Percentiles rank a stretch among this genome's conserved stretches.
Conservation (phyloP, 2,113 vertebrate genomes). For the Lipotes vexillifer region DNA sequence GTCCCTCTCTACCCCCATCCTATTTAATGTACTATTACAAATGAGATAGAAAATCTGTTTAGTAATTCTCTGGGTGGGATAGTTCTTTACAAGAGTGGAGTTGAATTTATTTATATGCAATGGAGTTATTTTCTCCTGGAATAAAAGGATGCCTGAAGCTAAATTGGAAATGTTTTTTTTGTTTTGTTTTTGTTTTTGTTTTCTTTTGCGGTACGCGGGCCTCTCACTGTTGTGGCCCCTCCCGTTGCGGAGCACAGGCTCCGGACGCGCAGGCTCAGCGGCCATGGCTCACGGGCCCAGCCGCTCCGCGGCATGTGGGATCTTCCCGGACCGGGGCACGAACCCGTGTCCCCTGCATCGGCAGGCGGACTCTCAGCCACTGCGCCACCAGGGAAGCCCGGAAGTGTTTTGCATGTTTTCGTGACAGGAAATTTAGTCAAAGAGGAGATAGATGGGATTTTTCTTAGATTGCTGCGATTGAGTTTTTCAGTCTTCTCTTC, state of each 20-base stretch:
- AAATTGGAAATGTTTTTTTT: neutral
- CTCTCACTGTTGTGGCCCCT: too few species aligned
- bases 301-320: too few species aligned
- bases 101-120: neutral
- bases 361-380: too few species aligned
- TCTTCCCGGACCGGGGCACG: too few species aligned
- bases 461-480: neutral
- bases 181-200: too few species aligned
- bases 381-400: too few species aligned
- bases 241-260: too few species aligned
- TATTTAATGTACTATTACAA: slow-evolving; percentile 18
- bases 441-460: neutral
- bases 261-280: too few species aligned
- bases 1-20: neutral
- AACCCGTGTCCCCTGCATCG: too few species aligned
- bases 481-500: neutral
- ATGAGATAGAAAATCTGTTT: neutral
- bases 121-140: neutral
- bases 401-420: neutral
- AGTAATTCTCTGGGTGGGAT: neutral
- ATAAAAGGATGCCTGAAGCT: neutral
- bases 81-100: neutral
- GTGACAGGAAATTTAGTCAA: slow-evolving; percentile 12
- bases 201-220: too few species aligned
- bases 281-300: too few species aligned